Evolutionary conservation across 2,113 vertebrate species (phyloP).

Genomic region (Platichthys stellatus): DNA sequence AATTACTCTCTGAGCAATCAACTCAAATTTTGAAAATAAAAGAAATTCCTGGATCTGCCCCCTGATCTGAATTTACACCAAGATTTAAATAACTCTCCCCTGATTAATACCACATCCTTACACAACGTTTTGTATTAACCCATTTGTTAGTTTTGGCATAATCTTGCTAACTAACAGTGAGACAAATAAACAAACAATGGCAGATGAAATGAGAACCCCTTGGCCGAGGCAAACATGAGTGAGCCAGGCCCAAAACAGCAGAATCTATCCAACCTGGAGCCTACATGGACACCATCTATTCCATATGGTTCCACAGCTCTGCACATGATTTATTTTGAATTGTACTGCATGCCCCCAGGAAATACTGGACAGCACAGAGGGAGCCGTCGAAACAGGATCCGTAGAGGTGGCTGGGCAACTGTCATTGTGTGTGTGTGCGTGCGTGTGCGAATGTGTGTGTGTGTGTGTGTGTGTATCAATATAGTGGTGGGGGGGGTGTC

Average conservation of each 20-base stretch:
- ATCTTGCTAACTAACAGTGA: too few relatives aligned
- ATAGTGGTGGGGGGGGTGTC: neutral
- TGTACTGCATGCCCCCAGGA: constrained; percentile 1
- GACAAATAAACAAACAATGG: too few relatives aligned
- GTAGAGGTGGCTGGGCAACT: constrained; percentile 19
- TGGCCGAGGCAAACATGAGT: neutral
- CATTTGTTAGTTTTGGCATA: too few relatives aligned
- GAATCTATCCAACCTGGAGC: constrained; percentile 21
- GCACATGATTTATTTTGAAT: constrained; percentile 31
- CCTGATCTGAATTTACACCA: too few relatives aligned
- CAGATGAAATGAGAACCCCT: neutral
- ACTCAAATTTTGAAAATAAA: too few relatives aligned
- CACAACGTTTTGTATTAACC: too few relatives aligned
- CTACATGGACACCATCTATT: neutral
- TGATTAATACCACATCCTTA: too few relatives aligned
- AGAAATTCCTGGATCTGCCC: too few relatives aligned
- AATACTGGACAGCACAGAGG: constrained; percentile 16
- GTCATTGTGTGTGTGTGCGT: constrained; percentile 22
- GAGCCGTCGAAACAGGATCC: constrained; percentile 40
- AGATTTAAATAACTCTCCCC: too few relatives aligned
- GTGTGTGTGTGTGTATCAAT: neutral
- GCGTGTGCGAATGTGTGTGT: constrained; percentile 22
- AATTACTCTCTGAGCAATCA: too few relatives aligned
- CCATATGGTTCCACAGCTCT: constrained; percentile 12
- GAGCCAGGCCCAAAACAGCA: neutral